phyloP scores from a whole-genome alignment of 2,113 vertebrate species.

The Mixornis gularis region DNA sequence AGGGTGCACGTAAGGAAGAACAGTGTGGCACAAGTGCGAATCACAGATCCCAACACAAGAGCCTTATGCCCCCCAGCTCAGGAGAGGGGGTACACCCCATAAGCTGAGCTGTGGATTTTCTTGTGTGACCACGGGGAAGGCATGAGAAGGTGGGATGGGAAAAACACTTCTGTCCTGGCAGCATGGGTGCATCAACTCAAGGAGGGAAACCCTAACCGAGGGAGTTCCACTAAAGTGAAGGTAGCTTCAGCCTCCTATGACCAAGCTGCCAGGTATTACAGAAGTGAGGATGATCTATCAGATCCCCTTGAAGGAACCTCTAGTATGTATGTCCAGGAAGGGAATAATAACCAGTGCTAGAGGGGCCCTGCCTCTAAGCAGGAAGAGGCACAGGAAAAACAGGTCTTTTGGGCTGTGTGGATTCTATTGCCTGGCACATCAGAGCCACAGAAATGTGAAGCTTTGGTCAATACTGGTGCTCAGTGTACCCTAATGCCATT shows the following conservation, averaged over 20 bases:
- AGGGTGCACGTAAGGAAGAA: background rate
- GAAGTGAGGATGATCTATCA: background rate
- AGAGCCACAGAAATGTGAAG: background rate
- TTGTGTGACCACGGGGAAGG: background rate
- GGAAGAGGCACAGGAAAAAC: rapidly evolving
- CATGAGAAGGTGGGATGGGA: background rate
- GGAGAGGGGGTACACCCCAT: rapidly evolving
- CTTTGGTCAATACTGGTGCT: rapidly evolving
- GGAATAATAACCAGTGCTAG: background rate
- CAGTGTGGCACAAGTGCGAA: rapidly evolving
- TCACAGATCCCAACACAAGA: background rate
- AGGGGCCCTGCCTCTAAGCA: background rate
- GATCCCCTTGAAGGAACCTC: background rate
- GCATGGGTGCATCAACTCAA: rapidly evolving
- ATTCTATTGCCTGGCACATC: background rate
- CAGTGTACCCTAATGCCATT: background rate
- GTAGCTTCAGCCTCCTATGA: too few species aligned
- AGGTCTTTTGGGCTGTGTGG: rapidly evolving
- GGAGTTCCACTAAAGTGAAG: background rate
- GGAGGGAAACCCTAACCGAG: rapidly evolving
- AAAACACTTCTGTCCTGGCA: background rate
- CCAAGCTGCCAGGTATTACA: rapidly evolving
- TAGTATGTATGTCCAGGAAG: too few species aligned
- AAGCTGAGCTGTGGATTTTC: background rate
- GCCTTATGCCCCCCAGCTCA: background rate